A percentile compares a stretch with the other conserved stretches of the same genome.
Conservation (phyloP, 1,140 invertebrate species). For the Zaprionus ornatus region DNA sequence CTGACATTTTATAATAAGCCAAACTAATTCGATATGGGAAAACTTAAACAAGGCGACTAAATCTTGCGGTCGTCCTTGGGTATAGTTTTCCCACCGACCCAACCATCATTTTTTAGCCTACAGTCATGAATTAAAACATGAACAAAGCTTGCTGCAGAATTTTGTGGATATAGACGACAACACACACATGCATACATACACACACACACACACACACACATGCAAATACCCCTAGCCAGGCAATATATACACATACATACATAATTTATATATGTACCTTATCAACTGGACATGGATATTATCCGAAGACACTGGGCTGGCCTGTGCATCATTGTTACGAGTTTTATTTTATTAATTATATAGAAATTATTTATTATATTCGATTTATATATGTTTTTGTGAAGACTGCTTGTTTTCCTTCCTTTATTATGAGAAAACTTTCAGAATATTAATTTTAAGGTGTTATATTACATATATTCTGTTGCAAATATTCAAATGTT, state of each 20-base stretch:
- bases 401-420: background rate
- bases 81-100: constrained; percentile 27
- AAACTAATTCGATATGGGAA: constrained; percentile 16
- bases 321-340: constrained; percentile 7
- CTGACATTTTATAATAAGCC: constrained; percentile 80
- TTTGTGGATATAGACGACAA: constrained; percentile 22
- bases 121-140: constrained; percentile 24
- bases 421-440: no score
- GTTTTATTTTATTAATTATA: background rate
- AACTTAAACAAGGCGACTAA: constrained; percentile 29
- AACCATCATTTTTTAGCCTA: background rate
- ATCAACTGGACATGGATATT: background rate
- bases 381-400: background rate
- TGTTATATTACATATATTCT: no score
- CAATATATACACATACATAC: no score
- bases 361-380: background rate
- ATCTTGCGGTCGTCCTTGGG: constrained; percentile 15
- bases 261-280: no score
- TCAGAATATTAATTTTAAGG: no score
- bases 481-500: no score
- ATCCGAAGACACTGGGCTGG: constrained; percentile 2
- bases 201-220: background rate
- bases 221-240: background rate
- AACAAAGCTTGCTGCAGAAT: constrained; percentile 38
- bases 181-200: background rate